phyloP scores from a whole-genome alignment of 2,888 invertebrate genomes.

The Drosophila yooni region DNA sequence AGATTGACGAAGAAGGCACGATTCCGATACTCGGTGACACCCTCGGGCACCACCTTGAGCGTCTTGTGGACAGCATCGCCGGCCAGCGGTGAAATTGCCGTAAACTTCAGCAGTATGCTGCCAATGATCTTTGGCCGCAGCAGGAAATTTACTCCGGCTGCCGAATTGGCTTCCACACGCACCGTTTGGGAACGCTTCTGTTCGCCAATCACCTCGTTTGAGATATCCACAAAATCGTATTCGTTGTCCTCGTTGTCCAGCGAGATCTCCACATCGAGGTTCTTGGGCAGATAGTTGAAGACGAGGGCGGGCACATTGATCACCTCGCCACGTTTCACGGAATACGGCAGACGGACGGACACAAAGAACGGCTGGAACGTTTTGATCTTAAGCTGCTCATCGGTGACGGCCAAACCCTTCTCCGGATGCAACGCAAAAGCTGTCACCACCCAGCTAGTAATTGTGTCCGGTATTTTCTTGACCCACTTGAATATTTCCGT shows the following conservation, averaged over 20 bases:
- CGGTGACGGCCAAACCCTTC: conserved; percentile 91
- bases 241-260: conserved; percentile 92
- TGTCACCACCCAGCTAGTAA: conserved; percentile 93
- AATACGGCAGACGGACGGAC: conserved; percentile 93
- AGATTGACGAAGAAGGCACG: conserved; percentile 91
- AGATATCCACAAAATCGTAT: conserved; percentile 93
- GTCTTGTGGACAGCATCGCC: conserved; percentile 92
- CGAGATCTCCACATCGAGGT: conserved; percentile 91
- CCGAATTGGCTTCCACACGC: conserved; percentile 89
- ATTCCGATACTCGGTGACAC: conserved; percentile 90
- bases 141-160: conserved; percentile 92
- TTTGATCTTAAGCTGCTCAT: conserved; percentile 88
- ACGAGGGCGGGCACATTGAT: conserved; percentile 94
- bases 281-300: conserved; percentile 93
- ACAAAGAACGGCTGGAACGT: conserved; percentile 94
- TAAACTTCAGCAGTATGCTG: conserved; percentile 89
- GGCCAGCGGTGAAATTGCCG: conserved; percentile 90
- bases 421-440: conserved; percentile 91
- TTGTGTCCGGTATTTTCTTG: conserved; percentile 90
- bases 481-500: conserved; percentile 71
- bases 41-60: conserved; percentile 92
- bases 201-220: conserved; percentile 94
- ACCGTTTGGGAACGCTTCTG: conserved; percentile 90
- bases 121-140: conserved; percentile 91
- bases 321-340: conserved; percentile 95